Evolutionary conservation across 2,888 invertebrate genomes (phyloP), one percentile per base, ranked within the genome.

Genomic region (Agrotis clavis): DNA sequence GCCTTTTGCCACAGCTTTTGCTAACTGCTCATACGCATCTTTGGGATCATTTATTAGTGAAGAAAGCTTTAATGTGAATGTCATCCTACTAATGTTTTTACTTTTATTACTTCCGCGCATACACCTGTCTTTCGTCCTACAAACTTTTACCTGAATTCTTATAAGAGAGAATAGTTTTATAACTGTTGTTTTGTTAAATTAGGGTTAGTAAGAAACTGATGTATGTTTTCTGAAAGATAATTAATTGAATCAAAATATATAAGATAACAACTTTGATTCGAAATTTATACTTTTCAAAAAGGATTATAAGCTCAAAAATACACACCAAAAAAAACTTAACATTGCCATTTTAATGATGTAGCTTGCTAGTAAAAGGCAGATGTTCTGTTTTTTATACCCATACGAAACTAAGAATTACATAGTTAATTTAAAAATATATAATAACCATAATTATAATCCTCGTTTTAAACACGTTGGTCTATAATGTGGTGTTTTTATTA

Each of bases 401-500:
- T 21, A 41, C 18, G 14, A 67, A 79, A 71, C 83, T 54, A 71
- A 60, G 50, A 51, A 57, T 69, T 74, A 64, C 61, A 51, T 75
- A 45, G 69, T 79, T 79, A 67, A 83, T 75, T 82, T 72, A 61
- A 82, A 82, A 80, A 67, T 50, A 71, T 64, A 59, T 75, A 79
- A 75, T 81, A 79, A 68, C 69, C 57, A 54, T 83, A 63, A 83
- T 81, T 79, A 83, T 71, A 61, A 64, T 67, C 41, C 57, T 61
- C 64, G 50, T 74, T 67, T 74, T 45, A 61, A 75, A 83, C 80
- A 75, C 82, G 62, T 51, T 78, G 78, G 65, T 45, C 25, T 62
- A 60, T 78, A 78, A 60, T 51, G 63, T 66, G 73, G 79, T 78
- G 79, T 82, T 79, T 79, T 82, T 82, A 78, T 78, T 68, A 73